These are phyloP conservation scores for Merops nubicus DNA, from an alignment of 2,113 vertebrate species.

Conservation along the genomic window DNA sequence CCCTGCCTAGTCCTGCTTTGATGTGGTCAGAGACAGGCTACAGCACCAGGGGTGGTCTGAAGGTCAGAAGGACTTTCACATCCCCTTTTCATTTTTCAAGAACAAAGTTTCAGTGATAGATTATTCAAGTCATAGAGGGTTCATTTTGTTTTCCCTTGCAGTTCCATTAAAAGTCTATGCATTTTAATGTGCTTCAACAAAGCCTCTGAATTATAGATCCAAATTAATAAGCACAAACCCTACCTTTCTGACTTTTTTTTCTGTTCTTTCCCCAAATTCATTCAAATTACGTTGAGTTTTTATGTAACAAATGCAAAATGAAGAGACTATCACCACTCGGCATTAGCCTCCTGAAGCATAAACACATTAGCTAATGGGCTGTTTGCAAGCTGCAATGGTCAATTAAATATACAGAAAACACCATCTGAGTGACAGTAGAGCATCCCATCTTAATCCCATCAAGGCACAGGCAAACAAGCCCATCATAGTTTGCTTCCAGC, in stretches of 20 bases:
- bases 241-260: background rate
- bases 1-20: background rate
- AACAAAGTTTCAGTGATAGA: background rate
- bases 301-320: background rate
- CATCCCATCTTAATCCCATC: background rate
- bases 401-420: background rate
- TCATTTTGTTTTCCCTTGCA: background rate
- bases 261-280: background rate
- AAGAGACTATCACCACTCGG: background rate
- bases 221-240: background rate
- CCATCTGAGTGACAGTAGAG: background rate
- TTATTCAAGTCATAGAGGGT: background rate
- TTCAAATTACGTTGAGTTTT: background rate
- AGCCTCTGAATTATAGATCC: background rate
- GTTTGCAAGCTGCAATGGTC: background rate
- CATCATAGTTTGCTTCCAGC: background rate
- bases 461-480: background rate
- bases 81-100: background rate
- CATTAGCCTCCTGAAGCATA: background rate
- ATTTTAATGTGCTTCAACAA: background rate
- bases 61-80: background rate
- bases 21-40: background rate
- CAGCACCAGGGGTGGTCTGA: background rate
- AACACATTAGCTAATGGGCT: background rate
- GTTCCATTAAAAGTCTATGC: background rate